Evolutionary conservation across 2,113 vertebrate genomes (phyloP).

Genomic region (Octodon degus): DNA sequence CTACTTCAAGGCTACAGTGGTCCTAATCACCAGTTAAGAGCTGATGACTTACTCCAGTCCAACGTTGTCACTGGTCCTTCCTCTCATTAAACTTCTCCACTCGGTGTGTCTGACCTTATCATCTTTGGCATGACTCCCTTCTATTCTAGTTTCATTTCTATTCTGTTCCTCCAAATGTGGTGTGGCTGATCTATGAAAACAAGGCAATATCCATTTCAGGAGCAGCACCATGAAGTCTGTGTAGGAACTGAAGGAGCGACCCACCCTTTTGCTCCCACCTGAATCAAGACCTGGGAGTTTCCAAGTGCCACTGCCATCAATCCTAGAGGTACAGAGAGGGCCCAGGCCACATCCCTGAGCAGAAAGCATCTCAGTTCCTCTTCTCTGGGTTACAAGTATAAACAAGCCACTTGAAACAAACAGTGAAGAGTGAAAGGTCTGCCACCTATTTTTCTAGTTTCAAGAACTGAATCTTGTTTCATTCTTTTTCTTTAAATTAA

Average conservation of each 20-base stretch:
- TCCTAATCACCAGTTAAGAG: neutral
- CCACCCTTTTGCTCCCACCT: neutral
- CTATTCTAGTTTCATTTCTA: neutral
- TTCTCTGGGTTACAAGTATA: neutral
- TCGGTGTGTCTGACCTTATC: neutral
- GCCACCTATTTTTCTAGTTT: neutral
- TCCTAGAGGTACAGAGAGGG: neutral
- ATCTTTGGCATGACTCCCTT: neutral
- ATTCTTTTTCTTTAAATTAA: neutral
- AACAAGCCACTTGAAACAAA: neutral
- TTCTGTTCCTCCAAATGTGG: neutral
- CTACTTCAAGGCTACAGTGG: neutral
- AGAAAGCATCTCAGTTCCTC: neutral
- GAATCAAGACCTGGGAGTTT: neutral
- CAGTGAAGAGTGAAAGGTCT: neutral
- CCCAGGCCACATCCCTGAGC: neutral
- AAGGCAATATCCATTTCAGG: neutral
- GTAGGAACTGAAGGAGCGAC: too few relatives aligned
- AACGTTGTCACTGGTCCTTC: neutral
- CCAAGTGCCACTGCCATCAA: too few relatives aligned
- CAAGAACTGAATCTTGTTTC: neutral
- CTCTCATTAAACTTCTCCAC: neutral
- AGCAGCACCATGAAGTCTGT: neutral
- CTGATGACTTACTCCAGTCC: neutral
- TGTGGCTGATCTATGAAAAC: neutral